Percentiles rank a stretch among this genome's conserved stretches.
phyloP scores from a whole-genome alignment of 2,888 invertebrate species.

The Synergus umbraculus region DNA sequence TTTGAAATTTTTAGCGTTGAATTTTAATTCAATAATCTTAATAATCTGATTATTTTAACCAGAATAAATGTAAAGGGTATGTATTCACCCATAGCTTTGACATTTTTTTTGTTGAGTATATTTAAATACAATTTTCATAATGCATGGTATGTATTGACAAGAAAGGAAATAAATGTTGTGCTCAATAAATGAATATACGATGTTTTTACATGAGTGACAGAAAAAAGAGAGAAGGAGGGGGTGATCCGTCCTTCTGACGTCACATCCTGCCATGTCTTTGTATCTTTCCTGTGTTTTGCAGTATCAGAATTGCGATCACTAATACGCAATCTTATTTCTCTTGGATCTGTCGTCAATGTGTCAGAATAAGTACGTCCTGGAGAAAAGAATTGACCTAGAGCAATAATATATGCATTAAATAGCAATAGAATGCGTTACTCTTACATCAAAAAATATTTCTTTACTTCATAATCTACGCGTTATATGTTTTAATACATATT shows the following conservation, averaged over 20 bases:
- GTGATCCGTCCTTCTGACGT: slow-evolving; percentile 69
- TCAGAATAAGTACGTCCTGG: slow-evolving; percentile 11
- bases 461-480: not conserved
- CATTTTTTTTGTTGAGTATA: not conserved
- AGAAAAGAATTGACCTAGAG: slow-evolving; percentile 23
- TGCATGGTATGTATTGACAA: not conserved
- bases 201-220: slow-evolving; percentile 48
- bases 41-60: too few species aligned
- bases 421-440: not conserved
- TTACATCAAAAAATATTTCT: not conserved
- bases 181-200: slow-evolving; percentile 46
- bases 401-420: not conserved
- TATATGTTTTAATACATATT: not conserved
- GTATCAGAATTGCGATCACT: slow-evolving; percentile 31
- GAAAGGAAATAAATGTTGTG: slow-evolving; percentile 41
- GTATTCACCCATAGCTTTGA: not conserved
- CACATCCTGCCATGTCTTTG: slow-evolving; percentile 68
- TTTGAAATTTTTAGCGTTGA: too few species aligned
- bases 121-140: not conserved
- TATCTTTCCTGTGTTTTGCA: slow-evolving; percentile 46
- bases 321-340: slow-evolving; percentile 15
- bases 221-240: slow-evolving; percentile 55
- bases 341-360: slow-evolving; percentile 9
- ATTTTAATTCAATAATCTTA: too few species aligned
- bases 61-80: not conserved